Conservation (phyloP, 2,888 invertebrate species). For the Drosophila greeni region DNA sequence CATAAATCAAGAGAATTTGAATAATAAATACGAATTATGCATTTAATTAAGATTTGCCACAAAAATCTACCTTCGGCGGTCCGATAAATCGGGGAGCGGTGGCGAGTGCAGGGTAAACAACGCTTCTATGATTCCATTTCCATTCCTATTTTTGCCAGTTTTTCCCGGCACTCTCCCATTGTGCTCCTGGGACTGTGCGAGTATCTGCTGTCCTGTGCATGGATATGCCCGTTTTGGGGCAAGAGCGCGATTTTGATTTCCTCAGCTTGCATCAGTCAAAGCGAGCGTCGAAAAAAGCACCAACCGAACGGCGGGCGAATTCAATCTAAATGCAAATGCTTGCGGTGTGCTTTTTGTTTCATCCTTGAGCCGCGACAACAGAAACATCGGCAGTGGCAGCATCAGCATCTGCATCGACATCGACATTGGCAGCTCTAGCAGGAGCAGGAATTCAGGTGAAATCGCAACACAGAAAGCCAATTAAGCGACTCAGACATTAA, state of each 20-base stretch:
- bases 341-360: slow-evolving; percentile 56
- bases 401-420: slow-evolving; percentile 16
- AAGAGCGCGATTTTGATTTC: slow-evolving; percentile 63
- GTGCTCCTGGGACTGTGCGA: slow-evolving; percentile 28
- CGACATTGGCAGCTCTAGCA: slow-evolving; percentile 10
- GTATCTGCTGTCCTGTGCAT: slow-evolving; percentile 4
- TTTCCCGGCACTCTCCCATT: slow-evolving; percentile 34
- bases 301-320: slow-evolving; percentile 56
- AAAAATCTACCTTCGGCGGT: slow-evolving; percentile 22
- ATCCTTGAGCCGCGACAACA: slow-evolving; percentile 37
- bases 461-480: slow-evolving; percentile 72
- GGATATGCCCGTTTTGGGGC: slow-evolving; percentile 26
- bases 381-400: slow-evolving; percentile 4
- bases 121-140: slow-evolving; percentile 40
- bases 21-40: slow-evolving; percentile 74
- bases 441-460: slow-evolving; percentile 53
- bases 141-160: slow-evolving; percentile 10
- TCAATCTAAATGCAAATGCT: slow-evolving; percentile 72
- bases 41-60: slow-evolving; percentile 72
- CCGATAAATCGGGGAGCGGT: not conserved
- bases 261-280: slow-evolving; percentile 62
- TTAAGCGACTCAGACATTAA: slow-evolving; percentile 62
- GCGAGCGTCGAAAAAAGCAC: slow-evolving; percentile 21
- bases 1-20: slow-evolving; percentile 71
- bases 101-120: slow-evolving; percentile 37